These are phyloP conservation scores for Scrobipalpa costella DNA, from an alignment of 2,888 invertebrate species.

Conservation along the genomic window DNA sequence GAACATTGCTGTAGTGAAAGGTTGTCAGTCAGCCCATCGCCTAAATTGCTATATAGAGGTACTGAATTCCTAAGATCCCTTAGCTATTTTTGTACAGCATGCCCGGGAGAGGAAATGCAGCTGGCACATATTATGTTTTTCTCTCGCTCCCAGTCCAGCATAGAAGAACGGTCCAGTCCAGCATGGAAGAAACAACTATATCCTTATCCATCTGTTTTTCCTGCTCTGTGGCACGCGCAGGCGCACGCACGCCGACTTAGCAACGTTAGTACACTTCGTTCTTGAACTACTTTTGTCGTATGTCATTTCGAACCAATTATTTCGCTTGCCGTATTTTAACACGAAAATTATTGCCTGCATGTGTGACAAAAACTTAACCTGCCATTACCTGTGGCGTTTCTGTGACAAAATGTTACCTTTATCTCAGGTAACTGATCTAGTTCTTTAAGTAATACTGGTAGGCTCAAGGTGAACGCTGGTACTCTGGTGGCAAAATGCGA, in stretches of 20 bases:
- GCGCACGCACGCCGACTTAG: conserved; percentile 14
- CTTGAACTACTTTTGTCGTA: conserved; percentile 22
- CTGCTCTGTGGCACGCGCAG: conserved; percentile 27
- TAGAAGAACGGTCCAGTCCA: too few species aligned
- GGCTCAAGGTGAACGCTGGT: conserved; percentile 16
- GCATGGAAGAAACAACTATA: too few species aligned
- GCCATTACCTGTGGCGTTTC: conserved; percentile 14
- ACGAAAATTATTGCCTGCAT: conserved; percentile 19
- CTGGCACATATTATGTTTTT: too few species aligned
- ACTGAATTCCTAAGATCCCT: too few species aligned
- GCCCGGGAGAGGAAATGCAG: too few species aligned
- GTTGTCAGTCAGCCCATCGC: too few species aligned
- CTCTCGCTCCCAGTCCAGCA: too few species aligned
- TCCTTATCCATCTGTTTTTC: neutral
- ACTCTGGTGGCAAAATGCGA: neutral
- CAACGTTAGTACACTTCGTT: conserved; percentile 15
- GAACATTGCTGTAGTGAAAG: too few species aligned
- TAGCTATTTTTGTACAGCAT: too few species aligned
- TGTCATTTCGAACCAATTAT: conserved; percentile 25
- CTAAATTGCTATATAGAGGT: too few species aligned
- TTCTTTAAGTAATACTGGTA: conserved; percentile 5
- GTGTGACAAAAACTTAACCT: conserved; percentile 18
- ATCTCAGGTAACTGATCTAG: conserved; percentile 17
- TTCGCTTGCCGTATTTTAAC: conserved; percentile 18
- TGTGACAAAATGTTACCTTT: conserved; percentile 19